Evolutionary conservation across 1,140 invertebrate species (phyloP), one percentile per base, ranked within the genome.

Genomic region (Heliothis virescens): DNA sequence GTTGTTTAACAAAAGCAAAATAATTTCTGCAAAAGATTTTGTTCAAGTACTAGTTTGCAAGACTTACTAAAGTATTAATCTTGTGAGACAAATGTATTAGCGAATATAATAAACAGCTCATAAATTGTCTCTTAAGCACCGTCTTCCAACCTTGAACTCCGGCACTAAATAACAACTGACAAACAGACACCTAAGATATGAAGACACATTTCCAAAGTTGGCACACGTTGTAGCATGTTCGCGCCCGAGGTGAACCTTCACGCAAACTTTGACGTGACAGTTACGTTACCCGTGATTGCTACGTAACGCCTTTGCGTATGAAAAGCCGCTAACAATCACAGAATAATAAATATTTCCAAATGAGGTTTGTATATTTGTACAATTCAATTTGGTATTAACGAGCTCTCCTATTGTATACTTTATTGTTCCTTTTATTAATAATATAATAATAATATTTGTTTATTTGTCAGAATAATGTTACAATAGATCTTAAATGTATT

Each of bases 261-360:
- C 50, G 53, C 13, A 69, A 67, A 78, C 50, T 78, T 79, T 71
- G 53, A 79, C 34, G 47, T 67, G 76, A 57, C 71, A 74, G 50
- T 80, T 41, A 73, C 52, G 18, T 52, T 47, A 13, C 52, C 48
- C 26, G 16, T 83, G 80, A 81, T 77, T 81, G 75, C 80, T 48
- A 12, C 60, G 74, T 21, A 41, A 77, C 57, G 41, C 41, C 47
- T 47, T 21, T 63, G 50, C 57, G 69, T 67, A 78, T 78, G 74
- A 73, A 78, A 71, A 74, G 65, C 48, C 7, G 74, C 18, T 80
- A 78, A 83, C 79, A 65, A 80, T 79, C 79, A 69, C 60, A 81
- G 34, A 41, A 41, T 41, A 41, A 41, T 41, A 41, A 77, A 78
- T 59, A 79, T 50, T 80, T 67, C 13, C 48, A 67, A 80, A 77